Base-by-base conservation (phyloP, 2,113 vertebrate species). In the Aspidoscelis tigris region DNA sequence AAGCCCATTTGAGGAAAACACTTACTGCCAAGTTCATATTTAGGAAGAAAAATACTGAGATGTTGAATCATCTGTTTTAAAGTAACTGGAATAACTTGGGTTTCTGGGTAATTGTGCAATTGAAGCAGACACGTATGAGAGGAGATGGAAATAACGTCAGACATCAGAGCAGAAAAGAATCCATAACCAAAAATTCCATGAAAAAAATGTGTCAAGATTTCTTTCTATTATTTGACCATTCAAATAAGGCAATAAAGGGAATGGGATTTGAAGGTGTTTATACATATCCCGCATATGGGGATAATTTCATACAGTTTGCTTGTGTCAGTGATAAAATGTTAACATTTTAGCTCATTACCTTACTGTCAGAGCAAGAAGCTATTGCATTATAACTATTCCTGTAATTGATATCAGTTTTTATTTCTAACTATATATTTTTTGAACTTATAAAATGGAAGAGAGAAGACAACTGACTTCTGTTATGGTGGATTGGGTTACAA, bases 311-410 rank as follows among this genome's bases (percentile, higher is more conserved):
- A 39, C 26, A 22, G 22, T 16, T 33, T 55, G 47, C 68, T 11
- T 39, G 39, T 71, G 43, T 70, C 41, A 39, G 20, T 55, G n/a
- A 39, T 18, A 75, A 26, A 6, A 39, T 20, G 2, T 39, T 18
- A 80, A 76, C 73, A 53, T 6, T 1, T 44, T 79, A 7, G 4
- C 50, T 88, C 64, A 33, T 33, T 33, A 33, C 33, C 33, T 33
- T 33, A 64, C 1, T 76, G 50, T 8, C 33, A 86, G 14, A 24
- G 64, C 39, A 53, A 11, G 11, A 71, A n/a, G 61, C n/a, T 1
- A 75, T 26, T 78, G 12, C 3, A 47, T 88, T 90, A 86, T 9
- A 78, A 77, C 72, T 72, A 76, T 90, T 22, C 83, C 83, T 77
- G 44, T 8, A 68, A 26, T 64, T 69, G 68, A 87, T 72, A 18